Evolutionary conservation across 2,797 vertebrate genomes (phyloP), one percentile per base, ranked within the genome.

Genomic region (Graptemys geographica): DNA sequence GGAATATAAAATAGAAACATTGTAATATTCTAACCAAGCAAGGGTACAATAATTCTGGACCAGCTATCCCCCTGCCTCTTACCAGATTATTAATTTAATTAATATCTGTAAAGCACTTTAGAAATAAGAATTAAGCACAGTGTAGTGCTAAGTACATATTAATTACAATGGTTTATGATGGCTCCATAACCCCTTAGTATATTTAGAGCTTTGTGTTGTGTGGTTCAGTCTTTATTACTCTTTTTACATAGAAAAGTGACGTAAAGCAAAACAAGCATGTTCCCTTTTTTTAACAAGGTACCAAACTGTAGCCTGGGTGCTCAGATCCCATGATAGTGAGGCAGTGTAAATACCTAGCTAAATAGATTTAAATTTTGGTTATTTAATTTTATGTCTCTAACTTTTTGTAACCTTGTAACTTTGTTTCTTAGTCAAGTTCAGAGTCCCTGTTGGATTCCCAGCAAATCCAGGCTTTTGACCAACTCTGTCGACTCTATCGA

Each of bases 401-500:
- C 11, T 55, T 62, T 80, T 74, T 56, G 21, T 96, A 56, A 97
- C 79, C 87, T 84, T 82, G 25, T 80, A 21, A 0, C 59, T 93
- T 90, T 94, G 41, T 96, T 94, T 87, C 86, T 44, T 97, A 99
- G 99, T 92, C 98, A 76, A 97, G 97, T 79, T 97, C 98, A 47
- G 99, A 99, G 78, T 97, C 98, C 9, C 94, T 96, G 5, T 93
- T 99, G 97, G 99, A 99, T 94, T 98, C 98, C 83, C 99, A 99
- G 97, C 99, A 99, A 97, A 98, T 98, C 65, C 99, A 99, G 93
- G 99, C 99, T 18, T 99, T 99, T 97, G 98, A 99, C 95, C 99
- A 99, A 89, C 98, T 99, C n/a, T 99, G 99, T 81, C 98, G 95
- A 86, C 98, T 99, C 49, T 99, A 99, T 98, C 98, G 98, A 96